phyloP scores from a whole-genome alignment of 64 coral and sea anemone genomes.

The Porites lutea region DNA sequence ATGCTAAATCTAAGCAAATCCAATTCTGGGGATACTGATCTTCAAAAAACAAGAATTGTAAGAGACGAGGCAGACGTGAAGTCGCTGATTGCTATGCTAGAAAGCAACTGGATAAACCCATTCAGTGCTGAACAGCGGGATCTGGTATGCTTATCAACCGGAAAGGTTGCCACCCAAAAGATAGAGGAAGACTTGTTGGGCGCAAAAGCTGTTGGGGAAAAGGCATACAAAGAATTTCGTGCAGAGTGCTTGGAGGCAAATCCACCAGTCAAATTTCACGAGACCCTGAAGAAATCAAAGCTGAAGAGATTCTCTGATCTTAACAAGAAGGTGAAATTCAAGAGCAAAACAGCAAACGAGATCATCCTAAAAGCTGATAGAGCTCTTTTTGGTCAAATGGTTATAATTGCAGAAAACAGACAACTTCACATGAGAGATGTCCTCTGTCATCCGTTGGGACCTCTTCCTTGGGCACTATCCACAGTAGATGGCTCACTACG shows the following conservation, averaged over 20 bases:
- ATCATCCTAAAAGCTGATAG: constrained; percentile 22
- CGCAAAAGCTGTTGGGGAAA: not conserved
- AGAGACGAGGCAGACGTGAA: constrained; percentile 66
- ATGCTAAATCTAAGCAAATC: constrained; percentile 42
- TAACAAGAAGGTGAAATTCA: constrained; percentile 25
- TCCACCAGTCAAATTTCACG: constrained; percentile 27
- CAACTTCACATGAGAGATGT: not conserved
- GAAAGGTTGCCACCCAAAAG: constrained; percentile 6
- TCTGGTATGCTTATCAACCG: constrained; percentile 20
- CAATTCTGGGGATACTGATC: constrained; percentile 53
- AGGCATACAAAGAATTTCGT: not conserved
- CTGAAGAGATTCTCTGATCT: constrained; percentile 19
- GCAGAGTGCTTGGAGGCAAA: not conserved
- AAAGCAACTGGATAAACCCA: constrained; percentile 64
- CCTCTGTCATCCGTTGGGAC: not conserved
- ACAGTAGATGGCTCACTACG: not conserved
- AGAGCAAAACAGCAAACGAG: not conserved
- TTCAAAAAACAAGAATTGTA: constrained; percentile 52
- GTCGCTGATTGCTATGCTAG: constrained; percentile 27
- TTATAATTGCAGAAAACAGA: constrained; percentile 9
- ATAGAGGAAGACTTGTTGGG: constrained; percentile 7
- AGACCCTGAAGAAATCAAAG: constrained; percentile 13
- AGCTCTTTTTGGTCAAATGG: constrained; percentile 26
- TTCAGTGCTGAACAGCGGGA: constrained; percentile 44
- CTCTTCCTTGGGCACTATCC: constrained; percentile 32